Percentiles rank a stretch among this genome's conserved stretches.
phyloP scores from a whole-genome alignment of 2,797 vertebrate genomes.

The Euthynnus affinis region DNA sequence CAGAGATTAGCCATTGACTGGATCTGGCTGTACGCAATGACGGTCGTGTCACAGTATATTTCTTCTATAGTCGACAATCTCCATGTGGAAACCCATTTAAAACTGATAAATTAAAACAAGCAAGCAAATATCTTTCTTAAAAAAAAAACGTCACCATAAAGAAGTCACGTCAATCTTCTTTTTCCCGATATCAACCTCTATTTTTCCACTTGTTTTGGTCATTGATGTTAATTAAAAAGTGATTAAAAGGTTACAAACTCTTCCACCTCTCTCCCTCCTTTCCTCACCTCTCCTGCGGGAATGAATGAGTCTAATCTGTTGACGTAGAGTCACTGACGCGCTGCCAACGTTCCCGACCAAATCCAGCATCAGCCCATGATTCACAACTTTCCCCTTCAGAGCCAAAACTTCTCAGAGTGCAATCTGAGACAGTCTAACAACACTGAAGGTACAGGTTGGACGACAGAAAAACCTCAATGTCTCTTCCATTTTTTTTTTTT shows the following conservation, averaged over 20 bases:
- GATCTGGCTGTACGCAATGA: slow-evolving; percentile 76
- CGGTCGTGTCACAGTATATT: not conserved
- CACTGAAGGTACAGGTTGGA: not conserved
- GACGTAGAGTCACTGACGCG: slow-evolving; percentile 6
- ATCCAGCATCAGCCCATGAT: slow-evolving; percentile 16
- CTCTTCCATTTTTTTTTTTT: not conserved
- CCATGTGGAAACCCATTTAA: not conserved
- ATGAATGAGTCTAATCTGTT: slow-evolving; percentile 50
- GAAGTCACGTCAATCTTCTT: too few species aligned
- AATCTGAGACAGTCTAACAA: not conserved
- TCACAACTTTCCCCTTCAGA: slow-evolving; percentile 33
- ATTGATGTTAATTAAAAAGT: too few species aligned
- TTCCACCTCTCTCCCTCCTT: not conserved
- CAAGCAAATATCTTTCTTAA: too few species aligned
- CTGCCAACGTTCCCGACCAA: slow-evolving; percentile 32
- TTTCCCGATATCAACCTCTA: not conserved
- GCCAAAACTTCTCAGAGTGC: not conserved
- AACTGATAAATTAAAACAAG: too few species aligned
- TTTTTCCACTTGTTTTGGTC: too few species aligned
- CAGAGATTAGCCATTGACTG: slow-evolving; percentile 65
- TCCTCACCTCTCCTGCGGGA: slow-evolving; percentile 18
- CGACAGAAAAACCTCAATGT: not conserved
- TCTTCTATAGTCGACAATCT: not conserved
- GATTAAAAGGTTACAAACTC: not conserved
- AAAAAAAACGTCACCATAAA: too few species aligned